Evolutionary conservation across 2,888 invertebrate genomes (phyloP), one percentile per base, ranked within the genome.

Genomic region (Leucania comma): DNA sequence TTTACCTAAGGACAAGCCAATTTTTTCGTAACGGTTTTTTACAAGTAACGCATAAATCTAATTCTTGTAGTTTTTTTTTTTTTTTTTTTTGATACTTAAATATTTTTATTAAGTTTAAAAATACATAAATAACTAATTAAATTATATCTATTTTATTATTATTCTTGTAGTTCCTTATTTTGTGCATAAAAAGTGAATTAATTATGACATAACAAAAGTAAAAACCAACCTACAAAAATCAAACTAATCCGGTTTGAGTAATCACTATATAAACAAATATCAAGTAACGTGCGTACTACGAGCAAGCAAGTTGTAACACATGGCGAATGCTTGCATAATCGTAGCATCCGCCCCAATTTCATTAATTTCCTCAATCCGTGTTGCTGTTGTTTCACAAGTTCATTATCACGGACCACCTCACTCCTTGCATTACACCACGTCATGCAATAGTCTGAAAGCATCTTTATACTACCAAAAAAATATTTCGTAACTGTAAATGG

Each of bases 311-410:
- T 81, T 84, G 81, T 82, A 82, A 79, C 74, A 82, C 78, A 77
- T 81, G 82, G 83, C 79, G 84, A 86, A 84, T 81, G 82, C 83
- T 87, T 87, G 84, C 87, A 85, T 85, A 86, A 86, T 83, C 84
- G 77, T 74, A 26, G 69, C 81, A 72, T 86, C 82, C 85, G 85
- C 87, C 86, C 89, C 78, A 88, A 86, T 84, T 88, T 75, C 61
- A 74, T 72, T 64, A 59, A 65, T 64, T 87, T 88, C 82, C 85
- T 87, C 81, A 76, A 87, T 89, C 87, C 87, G 85, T 81, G 76
- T 87, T 87, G 75, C 65, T 80, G 76, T 72, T 63, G 58, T 62
- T 67, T 20, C 71, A 63, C 46, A 66, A 74, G 59, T 75, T 65
- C 65, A 73, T 69, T 79, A 75, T 67, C 71, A 71, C 54, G 29